phyloP scores from a whole-genome alignment of 2,113 vertebrate species.

The Lutjanus erythropterus region DNA sequence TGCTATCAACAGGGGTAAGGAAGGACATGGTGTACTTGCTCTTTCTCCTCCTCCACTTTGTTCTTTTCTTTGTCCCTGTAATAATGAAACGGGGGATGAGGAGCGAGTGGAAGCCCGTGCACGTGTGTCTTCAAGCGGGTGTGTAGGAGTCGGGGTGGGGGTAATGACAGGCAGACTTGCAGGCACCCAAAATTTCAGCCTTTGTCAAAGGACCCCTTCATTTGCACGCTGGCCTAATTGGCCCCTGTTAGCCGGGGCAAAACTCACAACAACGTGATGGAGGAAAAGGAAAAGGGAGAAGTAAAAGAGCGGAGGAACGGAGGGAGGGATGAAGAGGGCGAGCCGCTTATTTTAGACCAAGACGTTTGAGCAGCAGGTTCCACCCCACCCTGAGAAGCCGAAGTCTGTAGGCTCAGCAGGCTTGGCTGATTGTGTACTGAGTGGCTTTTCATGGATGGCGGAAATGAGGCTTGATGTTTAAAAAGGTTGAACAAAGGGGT shows the following conservation, averaged over 20 bases:
- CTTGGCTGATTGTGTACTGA: constrained; percentile 1
- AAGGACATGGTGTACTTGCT: constrained; percentile 50
- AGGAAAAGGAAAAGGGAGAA: constrained; percentile 41
- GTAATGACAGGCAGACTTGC: constrained; percentile 85
- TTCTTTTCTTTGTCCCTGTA: constrained; percentile 57
- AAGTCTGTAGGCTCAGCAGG: constrained; percentile 5
- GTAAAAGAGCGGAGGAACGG: constrained; percentile 23
- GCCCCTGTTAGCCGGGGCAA: constrained; percentile 82
- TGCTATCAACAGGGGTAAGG: constrained; percentile 40
- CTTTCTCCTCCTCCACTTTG: constrained; percentile 33
- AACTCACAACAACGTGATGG: constrained; percentile 69
- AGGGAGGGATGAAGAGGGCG: constrained; percentile 38
- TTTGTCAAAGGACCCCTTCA: constrained; percentile 87
- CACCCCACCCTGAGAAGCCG: constrained; percentile 13
- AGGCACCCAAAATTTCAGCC: constrained; percentile 89
- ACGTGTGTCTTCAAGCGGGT: constrained; percentile 56
- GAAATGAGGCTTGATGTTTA: constrained; percentile 28
- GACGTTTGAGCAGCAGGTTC: constrained; percentile 46
- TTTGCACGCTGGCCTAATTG: constrained; percentile 86
- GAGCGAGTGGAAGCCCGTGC: constrained; percentile 45
- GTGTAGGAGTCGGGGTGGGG: constrained; percentile 68
- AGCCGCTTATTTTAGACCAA: constrained; percentile 84
- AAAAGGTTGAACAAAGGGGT: constrained; percentile 1
- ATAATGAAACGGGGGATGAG: constrained; percentile 47
- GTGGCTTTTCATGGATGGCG: constrained; percentile 7